Conservation (phyloP, 2,797 vertebrate genomes). For the Dromococcyx pavoninus region DNA sequence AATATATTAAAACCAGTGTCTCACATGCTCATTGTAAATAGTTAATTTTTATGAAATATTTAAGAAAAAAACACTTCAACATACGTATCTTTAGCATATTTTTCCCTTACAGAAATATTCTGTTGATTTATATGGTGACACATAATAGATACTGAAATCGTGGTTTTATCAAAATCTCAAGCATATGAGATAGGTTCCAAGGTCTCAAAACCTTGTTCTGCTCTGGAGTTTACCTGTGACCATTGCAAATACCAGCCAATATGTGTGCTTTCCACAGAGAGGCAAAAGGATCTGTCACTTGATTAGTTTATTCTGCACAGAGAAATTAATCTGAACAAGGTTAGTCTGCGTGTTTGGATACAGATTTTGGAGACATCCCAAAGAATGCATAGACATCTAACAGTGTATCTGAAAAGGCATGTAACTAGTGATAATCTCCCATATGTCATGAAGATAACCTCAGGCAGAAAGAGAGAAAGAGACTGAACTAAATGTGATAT, state of each 20-base stretch:
- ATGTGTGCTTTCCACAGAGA: not conserved
- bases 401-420: not conserved
- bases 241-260: not conserved
- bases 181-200: not conserved
- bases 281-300: not conserved
- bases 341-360: not conserved
- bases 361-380: not conserved
- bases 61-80: not conserved
- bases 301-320: not conserved
- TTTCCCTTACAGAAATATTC: not conserved
- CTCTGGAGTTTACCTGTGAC: not conserved
- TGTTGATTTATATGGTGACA: no score
- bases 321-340: not conserved
- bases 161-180: not conserved
- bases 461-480: not conserved
- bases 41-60: not conserved
- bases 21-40: not conserved
- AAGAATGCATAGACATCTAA: not conserved
- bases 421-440: not conserved
- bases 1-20: not conserved
- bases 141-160: not conserved
- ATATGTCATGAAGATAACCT: not conserved
- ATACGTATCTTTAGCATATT: not conserved
- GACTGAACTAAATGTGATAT: not conserved
- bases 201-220: not conserved